Conservation (phyloP, 2,797 vertebrate genomes). For the Acomys russatus region DNA sequence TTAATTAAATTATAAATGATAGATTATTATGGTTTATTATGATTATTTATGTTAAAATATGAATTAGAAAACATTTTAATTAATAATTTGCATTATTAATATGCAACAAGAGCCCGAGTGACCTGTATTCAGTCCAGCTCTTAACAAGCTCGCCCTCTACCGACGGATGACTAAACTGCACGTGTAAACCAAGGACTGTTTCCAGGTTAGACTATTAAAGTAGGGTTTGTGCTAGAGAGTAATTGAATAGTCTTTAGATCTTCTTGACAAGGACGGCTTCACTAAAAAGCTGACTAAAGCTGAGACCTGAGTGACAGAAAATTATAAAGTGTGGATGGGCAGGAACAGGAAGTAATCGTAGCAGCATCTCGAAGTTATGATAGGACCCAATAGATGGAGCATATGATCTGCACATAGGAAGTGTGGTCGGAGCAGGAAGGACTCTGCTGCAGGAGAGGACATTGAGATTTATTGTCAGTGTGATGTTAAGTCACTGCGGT, state of each 20-base stretch:
- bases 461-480: neutral
- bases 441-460: neutral
- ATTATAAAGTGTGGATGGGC: neutral
- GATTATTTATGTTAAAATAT: too few relatives aligned
- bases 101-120: too few relatives aligned
- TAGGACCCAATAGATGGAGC: neutral
- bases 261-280: neutral
- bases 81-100: too few relatives aligned
- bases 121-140: too few relatives aligned
- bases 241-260: neutral
- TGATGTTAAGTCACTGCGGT: neutral
- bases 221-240: neutral
- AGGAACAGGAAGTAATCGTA: neutral
- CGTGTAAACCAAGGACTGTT: too few relatives aligned
- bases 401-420: neutral
- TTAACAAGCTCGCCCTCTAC: too few relatives aligned
- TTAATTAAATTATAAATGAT: too few relatives aligned
- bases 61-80: too few relatives aligned
- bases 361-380: neutral
- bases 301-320: conserved; percentile 41
- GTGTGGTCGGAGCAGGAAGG: neutral
- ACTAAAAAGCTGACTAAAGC: neutral
- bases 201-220: too few relatives aligned
- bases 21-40: too few relatives aligned
- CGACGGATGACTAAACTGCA: too few relatives aligned